Percentiles rank a stretch among this genome's conserved stretches.
phyloP scores from a whole-genome alignment of 1,140 invertebrate genomes.

The Bombus confusus region DNA sequence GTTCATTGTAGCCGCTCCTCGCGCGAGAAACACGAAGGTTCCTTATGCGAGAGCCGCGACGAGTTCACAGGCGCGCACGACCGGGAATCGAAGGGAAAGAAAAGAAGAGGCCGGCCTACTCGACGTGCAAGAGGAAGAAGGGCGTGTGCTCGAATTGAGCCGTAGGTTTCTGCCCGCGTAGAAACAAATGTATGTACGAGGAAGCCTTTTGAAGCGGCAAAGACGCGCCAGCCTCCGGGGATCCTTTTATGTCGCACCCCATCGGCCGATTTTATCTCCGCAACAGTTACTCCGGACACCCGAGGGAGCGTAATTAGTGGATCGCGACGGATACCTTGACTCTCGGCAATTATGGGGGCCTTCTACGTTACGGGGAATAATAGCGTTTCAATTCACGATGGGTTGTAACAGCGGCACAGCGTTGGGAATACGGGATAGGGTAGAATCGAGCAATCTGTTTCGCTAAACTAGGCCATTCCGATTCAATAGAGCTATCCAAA shows the following conservation, averaged over 20 bases:
- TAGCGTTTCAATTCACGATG: background rate
- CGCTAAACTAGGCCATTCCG: background rate
- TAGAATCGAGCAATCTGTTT: background rate
- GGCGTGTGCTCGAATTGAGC: conserved; percentile 5
- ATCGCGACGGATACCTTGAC: conserved; percentile 37
- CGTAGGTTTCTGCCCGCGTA: background rate
- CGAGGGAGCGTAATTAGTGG: conserved; percentile 37
- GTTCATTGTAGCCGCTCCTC: background rate
- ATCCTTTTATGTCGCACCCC: conserved; percentile 36
- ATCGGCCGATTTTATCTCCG: conserved; percentile 16
- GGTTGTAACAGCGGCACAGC: background rate
- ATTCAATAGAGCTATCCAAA: background rate
- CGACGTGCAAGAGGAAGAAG: conserved; percentile 12
- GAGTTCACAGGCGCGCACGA: background rate
- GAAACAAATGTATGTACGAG: conserved; percentile 28
- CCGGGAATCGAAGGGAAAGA: conserved; percentile 14
- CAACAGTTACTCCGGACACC: conserved; percentile 33
- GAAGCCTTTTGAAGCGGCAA: conserved; percentile 23
- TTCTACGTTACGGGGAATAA: conserved; percentile 3
- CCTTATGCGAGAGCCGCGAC: background rate
- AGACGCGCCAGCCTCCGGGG: background rate
- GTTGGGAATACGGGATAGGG: background rate
- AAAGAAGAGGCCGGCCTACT: background rate
- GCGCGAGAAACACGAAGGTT: background rate
- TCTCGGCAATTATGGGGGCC: conserved; percentile 25